Conservation (phyloP, 2,888 invertebrate species). For the Nysson spinosus region DNA sequence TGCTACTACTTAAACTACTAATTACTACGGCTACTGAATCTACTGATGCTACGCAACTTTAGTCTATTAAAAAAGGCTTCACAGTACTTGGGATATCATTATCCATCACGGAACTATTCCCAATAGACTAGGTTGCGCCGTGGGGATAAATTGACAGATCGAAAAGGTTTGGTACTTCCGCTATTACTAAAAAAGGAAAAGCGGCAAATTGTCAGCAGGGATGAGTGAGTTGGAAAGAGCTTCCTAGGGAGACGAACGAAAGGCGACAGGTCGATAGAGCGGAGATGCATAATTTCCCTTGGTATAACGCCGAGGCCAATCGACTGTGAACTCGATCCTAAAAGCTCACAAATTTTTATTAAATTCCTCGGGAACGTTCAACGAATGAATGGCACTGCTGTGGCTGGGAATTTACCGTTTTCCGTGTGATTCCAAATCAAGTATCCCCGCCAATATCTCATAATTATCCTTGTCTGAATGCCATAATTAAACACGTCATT, state of each 20-base stretch:
- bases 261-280: constrained; percentile 6
- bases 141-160: not conserved
- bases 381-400: constrained; percentile 10
- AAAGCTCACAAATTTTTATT: constrained; percentile 51
- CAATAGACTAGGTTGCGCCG: not conserved
- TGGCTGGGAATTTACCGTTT: constrained; percentile 22
- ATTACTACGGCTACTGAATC: too few relatives aligned
- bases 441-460: too few relatives aligned
- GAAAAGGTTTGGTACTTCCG: not conserved
- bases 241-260: not conserved
- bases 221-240: not conserved
- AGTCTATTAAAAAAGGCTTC: not conserved
- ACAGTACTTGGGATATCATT: not conserved
- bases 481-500: too few relatives aligned
- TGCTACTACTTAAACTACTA: too few relatives aligned
- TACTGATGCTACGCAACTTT: too few relatives aligned
- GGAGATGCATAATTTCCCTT: constrained; percentile 38
- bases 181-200: too few relatives aligned
- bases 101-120: constrained; percentile 22
- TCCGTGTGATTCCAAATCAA: too few relatives aligned
- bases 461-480: too few relatives aligned
- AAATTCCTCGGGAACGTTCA: constrained; percentile 41
- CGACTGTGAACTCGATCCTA: constrained; percentile 19
- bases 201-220: not conserved
- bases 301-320: constrained; percentile 14